These are phyloP conservation scores for Zoroaster sp. DNA, from an alignment of 53 echinoderm and acorn worm genomes.

Conservation along the genomic window DNA sequence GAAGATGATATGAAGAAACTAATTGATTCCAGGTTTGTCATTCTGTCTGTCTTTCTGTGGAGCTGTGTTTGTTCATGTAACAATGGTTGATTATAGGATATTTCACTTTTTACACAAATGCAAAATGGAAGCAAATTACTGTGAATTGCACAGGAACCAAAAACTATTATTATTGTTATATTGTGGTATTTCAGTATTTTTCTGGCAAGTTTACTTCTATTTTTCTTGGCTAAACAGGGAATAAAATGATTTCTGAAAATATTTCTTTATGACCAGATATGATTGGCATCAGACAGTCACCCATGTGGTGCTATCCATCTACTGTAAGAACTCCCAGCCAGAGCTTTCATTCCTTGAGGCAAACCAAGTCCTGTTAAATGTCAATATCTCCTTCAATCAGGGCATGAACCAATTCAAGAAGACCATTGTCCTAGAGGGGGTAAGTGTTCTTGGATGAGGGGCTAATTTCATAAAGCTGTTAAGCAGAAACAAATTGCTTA, in stretches of 20 bases:
- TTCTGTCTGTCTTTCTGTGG: too few species aligned
- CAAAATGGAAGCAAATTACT: too few species aligned
- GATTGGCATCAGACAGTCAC: constrained; percentile 96
- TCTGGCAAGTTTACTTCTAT: too few species aligned
- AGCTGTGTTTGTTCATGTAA: too few species aligned
- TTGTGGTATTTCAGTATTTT: too few species aligned
- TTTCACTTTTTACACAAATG: too few species aligned
- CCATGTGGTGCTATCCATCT: constrained; percentile 80
- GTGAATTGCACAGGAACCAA: too few species aligned
- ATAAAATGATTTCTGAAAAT: background rate
- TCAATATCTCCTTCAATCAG: constrained; percentile 76
- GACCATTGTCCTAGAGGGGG: constrained; percentile 75
- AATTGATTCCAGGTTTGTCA: constrained; percentile 84
- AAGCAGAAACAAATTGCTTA: too few species aligned
- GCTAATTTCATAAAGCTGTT: too few species aligned
- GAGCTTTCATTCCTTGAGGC: constrained; percentile 59
- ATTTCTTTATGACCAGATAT: constrained; percentile 60
- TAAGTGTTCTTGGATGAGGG: too few species aligned
- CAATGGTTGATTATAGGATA: too few species aligned
- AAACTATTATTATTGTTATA: too few species aligned
- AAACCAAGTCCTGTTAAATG: constrained; percentile 69
- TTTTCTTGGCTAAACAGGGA: background rate
- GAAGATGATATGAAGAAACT: constrained; percentile 65
- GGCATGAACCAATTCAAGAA: constrained; percentile 76
- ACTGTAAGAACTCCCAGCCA: constrained; percentile 84